These are phyloP conservation scores for Mastacembelus armatus DNA, from an alignment of 2,797 vertebrate genomes.

Conservation along the genomic window DNA sequence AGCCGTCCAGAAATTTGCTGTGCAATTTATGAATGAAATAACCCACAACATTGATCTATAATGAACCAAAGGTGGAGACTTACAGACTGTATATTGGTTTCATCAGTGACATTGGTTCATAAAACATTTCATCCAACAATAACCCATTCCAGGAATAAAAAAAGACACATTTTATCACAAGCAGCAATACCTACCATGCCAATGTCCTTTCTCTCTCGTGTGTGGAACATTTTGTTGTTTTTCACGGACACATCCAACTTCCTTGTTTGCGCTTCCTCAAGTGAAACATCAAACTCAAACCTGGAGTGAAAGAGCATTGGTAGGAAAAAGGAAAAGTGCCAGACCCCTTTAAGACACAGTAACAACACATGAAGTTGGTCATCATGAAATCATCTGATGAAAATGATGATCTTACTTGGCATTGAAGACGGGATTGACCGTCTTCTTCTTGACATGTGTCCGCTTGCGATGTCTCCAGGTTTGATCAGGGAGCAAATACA, in stretches of 20 bases:
- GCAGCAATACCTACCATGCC: constrained; percentile 85
- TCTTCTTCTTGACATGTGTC: constrained; percentile 90
- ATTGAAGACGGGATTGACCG: constrained; percentile 88
- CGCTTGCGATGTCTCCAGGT: constrained; percentile 89
- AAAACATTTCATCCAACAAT: neutral
- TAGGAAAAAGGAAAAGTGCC: neutral
- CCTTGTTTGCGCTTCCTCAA: constrained; percentile 87
- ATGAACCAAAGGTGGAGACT: neutral
- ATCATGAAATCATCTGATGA: neutral
- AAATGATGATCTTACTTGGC: constrained; percentile 84
- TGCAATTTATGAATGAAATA: neutral
- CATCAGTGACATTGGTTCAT: neutral
- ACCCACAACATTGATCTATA: neutral
- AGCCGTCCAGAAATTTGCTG: neutral
- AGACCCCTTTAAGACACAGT: neutral
- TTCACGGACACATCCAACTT: constrained; percentile 93
- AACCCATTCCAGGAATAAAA: neutral
- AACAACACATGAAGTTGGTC: neutral
- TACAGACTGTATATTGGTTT: neutral
- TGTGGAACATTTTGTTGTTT: constrained; percentile 89
- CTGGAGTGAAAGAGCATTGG: constrained; percentile 70
- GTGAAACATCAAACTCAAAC: constrained; percentile 91
- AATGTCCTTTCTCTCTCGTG: constrained; percentile 91
- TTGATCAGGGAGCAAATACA: constrained; percentile 95
- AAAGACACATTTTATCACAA: neutral